These are phyloP conservation scores for Channallabes apus DNA, from an alignment of 2,797 vertebrate genomes.

Conservation along the genomic window DNA sequence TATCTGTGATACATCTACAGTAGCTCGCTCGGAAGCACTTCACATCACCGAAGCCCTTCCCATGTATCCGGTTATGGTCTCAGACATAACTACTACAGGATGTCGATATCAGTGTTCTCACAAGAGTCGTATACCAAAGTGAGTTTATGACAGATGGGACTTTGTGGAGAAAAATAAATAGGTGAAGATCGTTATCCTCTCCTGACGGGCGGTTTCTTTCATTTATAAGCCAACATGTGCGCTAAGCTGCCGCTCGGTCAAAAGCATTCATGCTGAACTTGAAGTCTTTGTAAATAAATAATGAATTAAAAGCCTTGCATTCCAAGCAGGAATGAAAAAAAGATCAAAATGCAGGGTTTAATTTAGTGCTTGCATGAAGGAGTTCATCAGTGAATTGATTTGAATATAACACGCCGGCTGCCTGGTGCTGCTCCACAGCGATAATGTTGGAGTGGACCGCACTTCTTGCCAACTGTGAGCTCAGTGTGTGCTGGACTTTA, in stretches of 20 bases:
- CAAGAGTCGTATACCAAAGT: not conserved
- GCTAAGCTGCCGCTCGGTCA: not conserved
- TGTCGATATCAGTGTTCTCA: not conserved
- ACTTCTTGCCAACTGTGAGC: conserved; percentile 35
- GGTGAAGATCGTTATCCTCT: not conserved
- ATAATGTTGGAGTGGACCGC: conserved; percentile 53
- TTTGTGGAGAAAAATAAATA: not conserved
- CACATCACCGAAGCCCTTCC: not conserved
- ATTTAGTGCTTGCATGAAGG: conserved; percentile 48
- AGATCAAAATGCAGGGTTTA: conserved; percentile 32
- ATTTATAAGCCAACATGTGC: not conserved
- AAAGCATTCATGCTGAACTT: not conserved
- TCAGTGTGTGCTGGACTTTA: conserved; percentile 46
- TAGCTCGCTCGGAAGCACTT: not conserved
- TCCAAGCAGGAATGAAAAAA: not conserved
- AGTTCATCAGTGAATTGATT: conserved; percentile 56
- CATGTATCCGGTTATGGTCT: not conserved
- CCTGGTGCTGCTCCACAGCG: conserved; percentile 55
- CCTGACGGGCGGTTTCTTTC: not conserved
- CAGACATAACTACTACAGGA: not conserved
- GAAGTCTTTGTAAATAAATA: conserved; percentile 6
- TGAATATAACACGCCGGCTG: conserved; percentile 50
- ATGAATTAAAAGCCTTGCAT: not conserved
- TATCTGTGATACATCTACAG: not conserved
- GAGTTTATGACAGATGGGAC: conserved; percentile 12